Evolutionary conservation across 2,113 vertebrate species (phyloP), one percentile per base, ranked within the genome.

Genomic region (Corydoras sp.): DNA sequence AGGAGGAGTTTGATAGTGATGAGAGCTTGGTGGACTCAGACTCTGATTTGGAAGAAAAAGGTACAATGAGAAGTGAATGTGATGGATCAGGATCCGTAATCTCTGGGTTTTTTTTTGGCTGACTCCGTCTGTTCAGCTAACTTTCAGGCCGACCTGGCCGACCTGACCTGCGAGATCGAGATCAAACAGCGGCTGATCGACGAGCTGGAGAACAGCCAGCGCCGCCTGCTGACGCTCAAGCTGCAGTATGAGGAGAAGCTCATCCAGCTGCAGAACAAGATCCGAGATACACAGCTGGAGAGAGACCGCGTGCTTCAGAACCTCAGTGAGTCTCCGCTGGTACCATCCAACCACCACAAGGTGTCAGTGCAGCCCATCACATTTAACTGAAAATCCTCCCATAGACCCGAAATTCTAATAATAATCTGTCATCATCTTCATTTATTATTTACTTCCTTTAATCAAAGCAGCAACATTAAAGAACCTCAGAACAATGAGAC

Each of bases 101-200:
- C 4, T 43, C 35, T 0, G 7, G 4, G 4, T 0, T 1, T 43
- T 0, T 1, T 43, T 5, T 5, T 43, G 35, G 4, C 35, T 43
- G 35, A 8, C 35, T 43, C 35, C 35, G 35, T 2, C n/a, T n/a
- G 6, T 56, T 3, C 85, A 96, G 96, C 90, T 0, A 93, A 94
- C 86, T 91, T 94, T 80, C 95, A 95, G 85, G 96, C 91, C 0
- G 96, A 98, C 82, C 83, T 98, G 81, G 95, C 96, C 0, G 95
- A 98, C 83, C 81, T 99, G 85, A 99, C 93, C 0, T 99, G 96
- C 0, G 96, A 99, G 87, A 98, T 99, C 10, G 96, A 99, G 88
- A 99, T 99, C 89, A 98, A 99, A 77, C 96, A 99, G 90, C 95
- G 93, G 85, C 89, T 98, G 77, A 99, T 99, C 1, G 96, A 99